Percentiles rank a stretch among this genome's conserved stretches.
phyloP scores from a whole-genome alignment of 2,797 vertebrate genomes.

The Muraenolepis orangiensis region DNA sequence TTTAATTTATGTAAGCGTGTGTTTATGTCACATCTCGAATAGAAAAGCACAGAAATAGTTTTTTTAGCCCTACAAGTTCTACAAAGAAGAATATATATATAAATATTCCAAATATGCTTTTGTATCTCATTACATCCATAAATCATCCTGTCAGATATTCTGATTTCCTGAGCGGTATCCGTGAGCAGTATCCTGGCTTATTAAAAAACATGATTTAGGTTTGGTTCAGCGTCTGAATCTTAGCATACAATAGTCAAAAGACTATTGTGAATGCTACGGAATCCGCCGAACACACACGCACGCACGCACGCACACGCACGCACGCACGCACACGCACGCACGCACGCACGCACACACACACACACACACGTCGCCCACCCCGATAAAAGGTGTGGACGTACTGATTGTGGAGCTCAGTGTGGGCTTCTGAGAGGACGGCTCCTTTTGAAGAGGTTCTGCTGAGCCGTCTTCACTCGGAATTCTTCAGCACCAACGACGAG shows the following conservation, averaged over 20 bases:
- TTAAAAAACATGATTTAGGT: conserved; percentile 19
- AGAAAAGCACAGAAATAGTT: neutral
- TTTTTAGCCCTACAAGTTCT: conserved; percentile 10
- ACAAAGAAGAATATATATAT: conserved; percentile 14
- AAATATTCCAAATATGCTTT: conserved; percentile 9
- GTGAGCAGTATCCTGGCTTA: conserved; percentile 7
- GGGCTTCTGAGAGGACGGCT: conserved; percentile 17
- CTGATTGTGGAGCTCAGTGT: neutral
- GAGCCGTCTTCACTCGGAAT: conserved; percentile 14
- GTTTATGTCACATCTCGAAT: conserved; percentile 11
- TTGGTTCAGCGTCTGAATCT: conserved; percentile 6
- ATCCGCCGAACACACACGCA: conserved; percentile 7
- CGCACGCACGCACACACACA: neutral
- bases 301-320: neutral
- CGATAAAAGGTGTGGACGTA: neutral
- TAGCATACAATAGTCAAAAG: neutral
- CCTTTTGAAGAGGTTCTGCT: conserved; percentile 12
- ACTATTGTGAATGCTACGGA: too few species aligned
- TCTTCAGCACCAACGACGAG: conserved; percentile 10
- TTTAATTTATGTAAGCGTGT: conserved; percentile 9
- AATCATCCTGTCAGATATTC: conserved; percentile 30
- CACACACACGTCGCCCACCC: neutral
- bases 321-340: too few species aligned
- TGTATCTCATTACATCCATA: conserved; percentile 17
- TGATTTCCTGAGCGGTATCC: conserved; percentile 12